Base-by-base conservation (phyloP, 2,113 vertebrate genomes). In the Sigmodon hispidus region DNA sequence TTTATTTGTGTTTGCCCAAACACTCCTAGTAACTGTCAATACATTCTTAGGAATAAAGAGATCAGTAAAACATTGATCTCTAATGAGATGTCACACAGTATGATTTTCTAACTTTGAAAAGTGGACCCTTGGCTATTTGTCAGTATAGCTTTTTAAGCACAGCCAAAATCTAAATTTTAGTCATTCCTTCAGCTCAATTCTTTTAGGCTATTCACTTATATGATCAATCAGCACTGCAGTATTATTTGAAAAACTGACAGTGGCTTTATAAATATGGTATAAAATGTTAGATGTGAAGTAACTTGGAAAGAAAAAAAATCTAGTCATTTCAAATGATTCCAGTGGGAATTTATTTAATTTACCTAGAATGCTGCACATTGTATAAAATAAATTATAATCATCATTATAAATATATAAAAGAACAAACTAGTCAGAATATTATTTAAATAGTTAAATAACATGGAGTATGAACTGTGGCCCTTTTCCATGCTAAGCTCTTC, bases 401-500 rank as follows among this genome's bases (percentile, higher is more conserved):
- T 40, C 22, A 12, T 48, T 80, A 52, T 29, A 73, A 90, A 87
- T 34, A 24, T 5, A 59, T 57, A 84, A 36, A 34, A 93, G 43
- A 84, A 13, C 5, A 92, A 79, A 65, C 15, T 95, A 76, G 77
- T n/a, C 76, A 15, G 3, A 76, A 90, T 16, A n/a, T n/a, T n/a
- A n/a, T n/a, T n/a, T n/a, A 84, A 73, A 67, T 5, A 0, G 5
- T 48, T 36, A 34, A 81, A 40, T 3, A 63, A n/a, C 1, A 7
- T 10, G 0, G 3, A 67, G 31, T 22, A 16, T n/a, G 11, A 52
- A 36, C 16, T 67, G 0, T 40, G 3, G 5, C 1, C 24, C 16
- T 1, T 8, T 81, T 11, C 15, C 13, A 4, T 1, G 76, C 67
- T 52, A 31, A 21, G 55, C 19, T 19, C 10, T 76, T 36, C 8